phyloP scores from a whole-genome alignment of 2,113 vertebrate species.

The Charadrius vociferus region DNA sequence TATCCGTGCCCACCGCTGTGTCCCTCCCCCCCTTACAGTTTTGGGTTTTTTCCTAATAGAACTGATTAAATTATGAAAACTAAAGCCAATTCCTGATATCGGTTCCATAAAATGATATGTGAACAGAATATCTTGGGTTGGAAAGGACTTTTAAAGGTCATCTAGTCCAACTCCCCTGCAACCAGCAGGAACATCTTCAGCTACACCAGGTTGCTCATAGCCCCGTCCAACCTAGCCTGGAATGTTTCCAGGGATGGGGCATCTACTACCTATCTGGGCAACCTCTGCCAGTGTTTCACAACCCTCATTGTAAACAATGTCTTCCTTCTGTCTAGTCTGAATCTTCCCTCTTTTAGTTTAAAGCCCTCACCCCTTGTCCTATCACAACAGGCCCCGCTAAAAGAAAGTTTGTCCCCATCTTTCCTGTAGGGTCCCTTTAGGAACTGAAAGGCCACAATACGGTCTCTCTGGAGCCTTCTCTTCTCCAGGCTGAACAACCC shows the following conservation, averaged over 20 bases:
- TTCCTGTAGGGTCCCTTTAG: background rate
- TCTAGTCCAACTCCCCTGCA: background rate
- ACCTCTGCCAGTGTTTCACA: background rate
- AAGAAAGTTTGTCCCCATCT: too few relatives aligned
- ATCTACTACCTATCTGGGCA: background rate
- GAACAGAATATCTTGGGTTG: background rate
- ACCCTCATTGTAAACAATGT: background rate
- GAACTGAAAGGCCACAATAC: background rate
- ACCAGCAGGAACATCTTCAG: background rate
- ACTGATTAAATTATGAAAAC: background rate
- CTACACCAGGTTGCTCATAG: background rate
- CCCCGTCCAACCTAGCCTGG: accelerated
- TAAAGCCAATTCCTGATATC: background rate
- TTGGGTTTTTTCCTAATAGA: background rate
- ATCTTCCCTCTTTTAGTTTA: background rate
- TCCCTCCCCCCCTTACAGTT: too few relatives aligned
- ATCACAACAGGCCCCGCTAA: accelerated
- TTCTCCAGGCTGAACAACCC: background rate
- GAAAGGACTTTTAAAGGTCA: background rate
- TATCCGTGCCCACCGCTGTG: background rate
- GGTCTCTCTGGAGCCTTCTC: background rate
- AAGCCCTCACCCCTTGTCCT: background rate
- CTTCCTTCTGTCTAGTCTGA: background rate
- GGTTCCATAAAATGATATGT: background rate
- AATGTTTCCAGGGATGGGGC: background rate